Evolutionary conservation across 2,797 vertebrate genomes (phyloP).

Genomic region (Dermochelys coriacea): DNA sequence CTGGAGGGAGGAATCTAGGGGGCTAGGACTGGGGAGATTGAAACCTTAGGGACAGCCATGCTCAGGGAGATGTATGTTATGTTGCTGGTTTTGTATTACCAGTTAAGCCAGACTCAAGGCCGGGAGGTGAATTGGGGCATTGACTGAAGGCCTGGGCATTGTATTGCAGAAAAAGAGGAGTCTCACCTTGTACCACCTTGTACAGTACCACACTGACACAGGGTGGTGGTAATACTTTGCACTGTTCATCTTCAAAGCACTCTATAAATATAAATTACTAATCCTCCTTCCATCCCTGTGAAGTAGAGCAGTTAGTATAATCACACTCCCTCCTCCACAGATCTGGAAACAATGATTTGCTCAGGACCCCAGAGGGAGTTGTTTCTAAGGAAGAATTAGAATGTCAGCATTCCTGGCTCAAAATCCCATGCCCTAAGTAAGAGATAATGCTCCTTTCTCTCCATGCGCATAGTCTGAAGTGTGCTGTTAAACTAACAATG

Average conservation of each 20-base stretch:
- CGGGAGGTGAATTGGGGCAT: neutral
- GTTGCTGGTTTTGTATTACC: neutral
- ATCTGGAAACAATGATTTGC: neutral
- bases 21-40: neutral
- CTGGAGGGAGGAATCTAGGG: neutral
- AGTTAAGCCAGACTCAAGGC: neutral
- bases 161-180: neutral
- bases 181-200: neutral
- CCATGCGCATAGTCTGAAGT: neutral
- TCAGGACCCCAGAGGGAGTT: neutral
- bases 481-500: neutral
- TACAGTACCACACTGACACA: neutral
- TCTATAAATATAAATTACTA: neutral
- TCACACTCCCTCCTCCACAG: neutral
- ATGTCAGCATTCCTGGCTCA: neutral
- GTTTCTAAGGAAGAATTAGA: neutral
- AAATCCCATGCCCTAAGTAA: neutral
- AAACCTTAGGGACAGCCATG: neutral
- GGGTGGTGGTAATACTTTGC: neutral
- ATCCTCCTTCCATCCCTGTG: neutral
- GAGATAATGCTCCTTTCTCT: neutral
- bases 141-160: neutral
- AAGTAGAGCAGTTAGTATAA: neutral
- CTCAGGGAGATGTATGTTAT: neutral
- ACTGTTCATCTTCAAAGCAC: neutral